phyloP scores from a whole-genome alignment of 2,797 vertebrate genomes.

The Darevskia nairensis region DNA sequence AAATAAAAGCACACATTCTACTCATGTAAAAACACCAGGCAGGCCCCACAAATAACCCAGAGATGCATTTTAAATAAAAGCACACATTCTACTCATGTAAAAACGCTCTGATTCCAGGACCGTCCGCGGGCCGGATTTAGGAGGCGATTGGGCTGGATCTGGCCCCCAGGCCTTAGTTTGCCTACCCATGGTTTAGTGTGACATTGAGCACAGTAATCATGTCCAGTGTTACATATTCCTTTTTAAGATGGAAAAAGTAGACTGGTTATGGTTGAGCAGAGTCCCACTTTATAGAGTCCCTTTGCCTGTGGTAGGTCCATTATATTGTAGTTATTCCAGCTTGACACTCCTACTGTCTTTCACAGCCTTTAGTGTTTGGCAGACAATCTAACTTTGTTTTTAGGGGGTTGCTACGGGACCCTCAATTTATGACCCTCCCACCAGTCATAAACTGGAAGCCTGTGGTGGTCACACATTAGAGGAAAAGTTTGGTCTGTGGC shows the following conservation, averaged over 20 bases:
- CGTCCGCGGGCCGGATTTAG: rapidly evolving
- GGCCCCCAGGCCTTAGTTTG: too few relatives aligned
- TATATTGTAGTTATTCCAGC: background rate
- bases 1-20: too few relatives aligned
- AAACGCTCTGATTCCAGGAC: too few relatives aligned
- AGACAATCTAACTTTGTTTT: background rate
- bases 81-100: too few relatives aligned
- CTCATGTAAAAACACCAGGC: too few relatives aligned
- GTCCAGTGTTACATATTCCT: background rate
- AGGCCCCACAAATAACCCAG: too few relatives aligned
- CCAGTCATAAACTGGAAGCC: background rate
- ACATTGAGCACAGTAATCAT: too few relatives aligned
- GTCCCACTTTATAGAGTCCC: background rate
- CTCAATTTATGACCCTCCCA: background rate
- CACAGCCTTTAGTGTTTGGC: background rate
- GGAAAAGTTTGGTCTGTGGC: background rate
- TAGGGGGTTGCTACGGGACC: background rate
- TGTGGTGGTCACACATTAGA: background rate
- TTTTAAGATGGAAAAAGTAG: background rate
- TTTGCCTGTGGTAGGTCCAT: background rate
- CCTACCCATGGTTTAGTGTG: background rate
- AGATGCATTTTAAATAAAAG: too few relatives aligned
- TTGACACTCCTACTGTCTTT: background rate
- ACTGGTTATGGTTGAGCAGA: background rate
- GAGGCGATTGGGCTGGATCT: rapidly evolving